These are phyloP conservation scores for Rhagologus leucostigma DNA, from an alignment of 2,113 vertebrate species.

Conservation along the genomic window DNA sequence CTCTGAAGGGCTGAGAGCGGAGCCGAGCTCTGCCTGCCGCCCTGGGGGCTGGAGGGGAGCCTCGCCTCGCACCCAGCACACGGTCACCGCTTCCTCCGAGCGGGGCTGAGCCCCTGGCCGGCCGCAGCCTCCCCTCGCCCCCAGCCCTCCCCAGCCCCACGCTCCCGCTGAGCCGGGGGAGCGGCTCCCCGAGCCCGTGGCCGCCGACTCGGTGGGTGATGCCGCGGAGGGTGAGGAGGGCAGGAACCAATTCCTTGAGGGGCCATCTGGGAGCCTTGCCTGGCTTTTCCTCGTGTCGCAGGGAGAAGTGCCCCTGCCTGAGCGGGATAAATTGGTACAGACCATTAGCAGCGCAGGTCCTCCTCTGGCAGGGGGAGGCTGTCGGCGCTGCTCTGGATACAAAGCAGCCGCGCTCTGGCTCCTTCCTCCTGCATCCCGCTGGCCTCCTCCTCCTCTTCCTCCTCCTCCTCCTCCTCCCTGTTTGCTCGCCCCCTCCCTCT, in stretches of 20 bases:
- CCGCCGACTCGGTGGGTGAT: neutral
- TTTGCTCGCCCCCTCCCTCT: neutral
- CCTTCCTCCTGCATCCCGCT: conserved; percentile 31
- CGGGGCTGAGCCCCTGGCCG: neutral
- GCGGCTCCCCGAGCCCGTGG: neutral
- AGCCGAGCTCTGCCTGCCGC: neutral
- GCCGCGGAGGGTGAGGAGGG: neutral
- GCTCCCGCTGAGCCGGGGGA: neutral
- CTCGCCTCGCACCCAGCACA: neutral
- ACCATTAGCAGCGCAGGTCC: conserved; percentile 79
- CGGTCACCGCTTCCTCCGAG: neutral
- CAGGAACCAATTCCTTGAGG: conserved; percentile 32
- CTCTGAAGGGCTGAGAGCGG: neutral
- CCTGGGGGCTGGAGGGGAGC: neutral
- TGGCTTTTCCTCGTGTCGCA: neutral
- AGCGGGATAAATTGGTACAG: conserved; percentile 83
- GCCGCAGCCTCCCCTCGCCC: neutral
- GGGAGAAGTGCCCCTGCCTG: conserved; percentile 74
- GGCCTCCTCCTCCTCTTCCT: neutral
- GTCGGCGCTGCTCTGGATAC: conserved; percentile 76
- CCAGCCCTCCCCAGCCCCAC: neutral
- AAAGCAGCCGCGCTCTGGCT: conserved; percentile 79
- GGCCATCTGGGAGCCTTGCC: neutral
- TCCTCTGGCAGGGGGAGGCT: conserved; percentile 65
- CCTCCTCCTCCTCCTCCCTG: neutral